Conservation (phyloP, 2,797 vertebrate species). For the Atherinosoma microstoma region DNA sequence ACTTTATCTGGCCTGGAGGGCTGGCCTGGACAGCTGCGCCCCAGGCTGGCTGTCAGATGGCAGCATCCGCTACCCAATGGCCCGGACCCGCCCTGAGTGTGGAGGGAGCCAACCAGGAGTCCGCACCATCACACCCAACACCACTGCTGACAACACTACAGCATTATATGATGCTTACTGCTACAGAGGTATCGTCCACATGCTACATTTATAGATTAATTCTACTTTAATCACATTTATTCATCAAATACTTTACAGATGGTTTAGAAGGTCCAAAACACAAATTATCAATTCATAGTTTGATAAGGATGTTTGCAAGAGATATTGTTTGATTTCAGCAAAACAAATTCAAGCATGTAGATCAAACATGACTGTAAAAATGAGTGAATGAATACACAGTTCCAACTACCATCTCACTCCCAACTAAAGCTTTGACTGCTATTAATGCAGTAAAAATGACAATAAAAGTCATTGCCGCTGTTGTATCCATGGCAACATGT, state of each 20-base stretch:
- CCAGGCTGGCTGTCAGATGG: conserved; percentile 94
- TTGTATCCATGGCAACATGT: conserved; percentile 71
- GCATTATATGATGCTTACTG: conserved; percentile 90
- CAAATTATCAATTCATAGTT: background rate
- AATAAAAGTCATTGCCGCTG: conserved; percentile 55
- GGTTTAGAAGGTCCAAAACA: background rate
- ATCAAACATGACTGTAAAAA: background rate
- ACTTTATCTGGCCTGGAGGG: conserved; percentile 91
- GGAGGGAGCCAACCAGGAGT: conserved; percentile 86
- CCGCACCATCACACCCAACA: conserved; percentile 84
- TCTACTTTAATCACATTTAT: background rate
- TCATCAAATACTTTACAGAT: background rate
- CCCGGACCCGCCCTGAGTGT: conserved; percentile 85
- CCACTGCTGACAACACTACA: conserved; percentile 78
- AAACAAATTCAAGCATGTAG: background rate
- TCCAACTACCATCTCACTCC: conserved; percentile 20
- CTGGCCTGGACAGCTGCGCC: conserved; percentile 91
- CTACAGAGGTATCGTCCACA: conserved; percentile 85
- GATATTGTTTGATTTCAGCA: background rate
- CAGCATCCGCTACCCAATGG: conserved; percentile 91
- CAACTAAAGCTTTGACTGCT: conserved; percentile 22
- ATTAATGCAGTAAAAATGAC: conserved; percentile 45
- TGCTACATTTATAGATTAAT: background rate
- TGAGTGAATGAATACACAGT: background rate
- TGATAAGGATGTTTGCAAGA: background rate